Base-by-base conservation (phyloP, 2,113 vertebrate genomes). In the Datnioides undecimradiatus region DNA sequence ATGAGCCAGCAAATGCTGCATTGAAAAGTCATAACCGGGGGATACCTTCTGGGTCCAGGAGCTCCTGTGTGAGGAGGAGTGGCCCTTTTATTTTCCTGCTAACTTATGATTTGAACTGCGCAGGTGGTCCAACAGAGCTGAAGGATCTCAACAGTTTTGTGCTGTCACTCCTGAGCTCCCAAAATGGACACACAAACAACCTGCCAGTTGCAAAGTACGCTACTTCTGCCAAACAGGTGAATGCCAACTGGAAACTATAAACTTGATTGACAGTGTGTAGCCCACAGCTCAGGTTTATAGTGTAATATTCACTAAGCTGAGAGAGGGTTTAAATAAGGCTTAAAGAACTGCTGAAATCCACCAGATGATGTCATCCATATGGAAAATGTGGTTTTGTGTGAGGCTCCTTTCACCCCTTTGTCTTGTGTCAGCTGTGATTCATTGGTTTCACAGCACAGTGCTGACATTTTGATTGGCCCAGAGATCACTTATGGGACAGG, bases 21-120 rank as follows among this genome's bases (percentile, higher is more conserved):
- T 95, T 91, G 93, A 94, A 93, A 90, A 93, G 80, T 90, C 92
- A 93, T 91, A 92, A 93, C 80, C 21, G 54, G 83, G 82, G 78
- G 79, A 88, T 88, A 86, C 69, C 91, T 88, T 84, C 71, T 82
- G 84, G 85, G 76, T 67, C 60, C 45, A 76, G 84, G 85, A 86
- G 84, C 82, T 90, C 64, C 78, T 70, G 43, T 41, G 55, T 76
- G 58, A 73, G 60, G 21, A 87, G 19, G 16, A 23, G 58, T 67
- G 79, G 43, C 49, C 62, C 73, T 71, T n/a, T n/a, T 80, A 48
- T 78, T 87, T 87, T 85, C 83, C 45, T 92, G 92, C 92, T 92
- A 90, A 92, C 76, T 90, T 83, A 89, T 88, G 46, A 63, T 76
- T 90, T 78, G 78, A 87, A 70, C 29, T 43, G 34, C 63, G 62